Percentiles rank a stretch among this genome's conserved stretches.
These are phyloP conservation scores for Malurus splendens DNA, from an alignment of 2,797 vertebrate genomes.

Conservation along the genomic window DNA sequence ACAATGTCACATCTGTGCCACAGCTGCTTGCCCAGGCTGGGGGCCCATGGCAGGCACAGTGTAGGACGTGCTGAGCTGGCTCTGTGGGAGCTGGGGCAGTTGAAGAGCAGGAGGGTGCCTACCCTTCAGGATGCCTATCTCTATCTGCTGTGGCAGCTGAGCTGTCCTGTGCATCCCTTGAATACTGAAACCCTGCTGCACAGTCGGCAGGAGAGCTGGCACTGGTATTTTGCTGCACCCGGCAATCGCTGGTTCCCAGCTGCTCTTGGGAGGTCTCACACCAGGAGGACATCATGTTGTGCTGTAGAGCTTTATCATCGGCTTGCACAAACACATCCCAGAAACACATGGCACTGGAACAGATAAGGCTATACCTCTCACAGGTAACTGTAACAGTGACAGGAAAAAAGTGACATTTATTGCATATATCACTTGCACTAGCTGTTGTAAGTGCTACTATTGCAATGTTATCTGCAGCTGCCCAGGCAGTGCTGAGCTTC, in stretches of 20 bases:
- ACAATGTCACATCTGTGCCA: rapidly evolving
- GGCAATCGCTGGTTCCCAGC: background rate
- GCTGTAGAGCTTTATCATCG: background rate
- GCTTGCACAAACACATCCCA: background rate
- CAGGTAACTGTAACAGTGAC: background rate
- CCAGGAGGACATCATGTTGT: rapidly evolving
- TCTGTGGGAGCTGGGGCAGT: background rate
- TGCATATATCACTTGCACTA: background rate
- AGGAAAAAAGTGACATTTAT: background rate
- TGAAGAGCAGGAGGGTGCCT: background rate
- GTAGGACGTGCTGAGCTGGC: background rate
- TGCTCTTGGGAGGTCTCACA: background rate
- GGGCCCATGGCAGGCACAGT: rapidly evolving
- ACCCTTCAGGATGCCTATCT: background rate
- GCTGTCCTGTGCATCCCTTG: background rate
- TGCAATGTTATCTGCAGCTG: background rate
- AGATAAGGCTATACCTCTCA: background rate
- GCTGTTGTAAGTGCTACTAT: background rate
- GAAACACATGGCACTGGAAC: background rate
- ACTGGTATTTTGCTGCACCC: rapidly evolving
- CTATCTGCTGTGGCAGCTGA: background rate
- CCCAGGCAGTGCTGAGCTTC: background rate
- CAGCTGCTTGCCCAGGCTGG: background rate
- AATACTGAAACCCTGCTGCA: rapidly evolving
- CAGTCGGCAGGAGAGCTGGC: rapidly evolving